Evolutionary conservation across 2,888 invertebrate species (phyloP).

Genomic region (Neocrepidodera transversa): DNA sequence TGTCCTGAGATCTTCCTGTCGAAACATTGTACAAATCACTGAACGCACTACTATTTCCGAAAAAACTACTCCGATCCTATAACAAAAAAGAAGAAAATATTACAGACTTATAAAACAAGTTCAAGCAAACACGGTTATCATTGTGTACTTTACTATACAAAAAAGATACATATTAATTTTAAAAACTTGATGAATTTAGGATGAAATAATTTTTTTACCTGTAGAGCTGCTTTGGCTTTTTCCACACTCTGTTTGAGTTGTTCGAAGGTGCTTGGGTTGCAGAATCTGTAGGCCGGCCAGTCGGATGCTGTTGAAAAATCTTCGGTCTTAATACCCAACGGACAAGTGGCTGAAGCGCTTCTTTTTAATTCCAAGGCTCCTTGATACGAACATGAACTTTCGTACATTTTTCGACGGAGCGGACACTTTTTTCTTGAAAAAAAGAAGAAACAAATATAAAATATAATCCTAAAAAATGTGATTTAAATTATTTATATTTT

Average conservation of each 20-base stretch:
- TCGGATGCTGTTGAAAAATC: slow-evolving; percentile 66
- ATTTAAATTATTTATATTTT: too few species aligned
- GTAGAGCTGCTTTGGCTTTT: slow-evolving; percentile 86
- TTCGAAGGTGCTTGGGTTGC: slow-evolving; percentile 86
- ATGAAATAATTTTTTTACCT: slow-evolving; percentile 62
- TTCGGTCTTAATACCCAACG: slow-evolving; percentile 60
- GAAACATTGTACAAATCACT: slow-evolving; percentile 69
- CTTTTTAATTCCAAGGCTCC: slow-evolving; percentile 62
- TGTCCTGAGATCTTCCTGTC: slow-evolving; percentile 55
- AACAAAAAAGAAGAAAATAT: slow-evolving; percentile 37
- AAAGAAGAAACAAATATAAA: neutral
- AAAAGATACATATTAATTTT: too few species aligned
- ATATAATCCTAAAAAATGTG: too few species aligned
- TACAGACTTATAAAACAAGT: too few species aligned
- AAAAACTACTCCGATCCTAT: slow-evolving; percentile 72
- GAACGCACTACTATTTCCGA: slow-evolving; percentile 77
- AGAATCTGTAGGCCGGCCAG: slow-evolving; percentile 79
- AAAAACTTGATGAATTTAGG: too few species aligned
- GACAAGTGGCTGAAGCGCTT: slow-evolving; percentile 53
- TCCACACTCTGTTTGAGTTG: slow-evolving; percentile 90
- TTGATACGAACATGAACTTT: slow-evolving; percentile 92
- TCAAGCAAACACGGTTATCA: too few species aligned
- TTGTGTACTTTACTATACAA: too few species aligned
- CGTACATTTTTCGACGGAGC: slow-evolving; percentile 75
- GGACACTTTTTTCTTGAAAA: slow-evolving; percentile 55